Percentiles rank a stretch among this genome's conserved stretches.
Evolutionary conservation across 2,888 invertebrate species (phyloP).

Genomic region (Eristalinus aeneus): DNA sequence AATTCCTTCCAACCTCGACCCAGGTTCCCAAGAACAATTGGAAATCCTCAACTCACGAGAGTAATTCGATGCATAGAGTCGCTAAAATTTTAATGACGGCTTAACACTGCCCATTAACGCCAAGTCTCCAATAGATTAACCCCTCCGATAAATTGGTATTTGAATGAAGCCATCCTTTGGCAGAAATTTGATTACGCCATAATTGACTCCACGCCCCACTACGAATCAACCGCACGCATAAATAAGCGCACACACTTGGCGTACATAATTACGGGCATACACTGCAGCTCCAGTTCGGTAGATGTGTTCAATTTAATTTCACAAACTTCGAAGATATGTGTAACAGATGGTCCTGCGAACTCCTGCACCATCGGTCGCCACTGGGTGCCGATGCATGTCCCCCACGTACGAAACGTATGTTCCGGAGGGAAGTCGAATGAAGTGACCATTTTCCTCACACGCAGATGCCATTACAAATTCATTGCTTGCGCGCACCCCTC

Average conservation of each 20-base stretch:
- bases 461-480: slow-evolving; percentile 64
- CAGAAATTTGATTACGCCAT: slow-evolving; percentile 4
- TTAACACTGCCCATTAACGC: background rate
- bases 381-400: slow-evolving; percentile 16
- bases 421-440: slow-evolving; percentile 35
- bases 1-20: background rate
- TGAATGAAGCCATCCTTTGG: background rate
- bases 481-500: slow-evolving; percentile 25
- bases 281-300: background rate
- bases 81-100: background rate
- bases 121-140: background rate
- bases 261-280: slow-evolving; percentile 32
- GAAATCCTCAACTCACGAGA: too few relatives aligned
- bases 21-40: too few relatives aligned
- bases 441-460: slow-evolving; percentile 67
- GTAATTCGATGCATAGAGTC: too few relatives aligned
- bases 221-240: background rate
- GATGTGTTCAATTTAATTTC: slow-evolving; percentile 41
- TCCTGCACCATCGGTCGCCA: slow-evolving; percentile 3
- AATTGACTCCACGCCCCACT: slow-evolving; percentile 6
- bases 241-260: background rate
- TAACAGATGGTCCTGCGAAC: slow-evolving; percentile 41
- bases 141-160: background rate
- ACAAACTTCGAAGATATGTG: slow-evolving; percentile 39
- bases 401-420: slow-evolving; percentile 26